Percentiles rank a stretch among this genome's conserved stretches.
phyloP scores from a whole-genome alignment of 2,888 invertebrate species.

The Rosalia funebris region DNA sequence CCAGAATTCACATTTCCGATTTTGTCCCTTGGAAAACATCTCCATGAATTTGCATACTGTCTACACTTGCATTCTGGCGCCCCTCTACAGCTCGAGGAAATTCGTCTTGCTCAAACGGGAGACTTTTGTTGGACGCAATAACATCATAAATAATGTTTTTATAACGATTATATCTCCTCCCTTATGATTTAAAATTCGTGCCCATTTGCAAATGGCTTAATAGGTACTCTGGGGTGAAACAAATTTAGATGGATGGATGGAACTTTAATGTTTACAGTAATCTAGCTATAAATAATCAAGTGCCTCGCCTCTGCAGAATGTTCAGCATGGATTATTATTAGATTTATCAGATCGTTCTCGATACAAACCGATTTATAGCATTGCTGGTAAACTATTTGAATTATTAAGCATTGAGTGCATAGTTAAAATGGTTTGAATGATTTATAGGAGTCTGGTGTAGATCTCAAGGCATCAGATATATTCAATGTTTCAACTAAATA shows the following conservation, averaged over 20 bases:
- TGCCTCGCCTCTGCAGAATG: conserved; percentile 29
- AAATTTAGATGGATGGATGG: conserved; percentile 24
- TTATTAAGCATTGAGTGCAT: conserved; percentile 12
- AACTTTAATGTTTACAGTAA: conserved; percentile 33
- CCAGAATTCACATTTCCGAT: neutral
- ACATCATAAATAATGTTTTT: conserved; percentile 20
- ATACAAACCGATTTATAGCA: conserved; percentile 19
- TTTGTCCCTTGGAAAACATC: neutral
- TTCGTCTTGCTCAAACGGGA: neutral
- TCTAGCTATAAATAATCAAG: conserved; percentile 38
- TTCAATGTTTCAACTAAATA: neutral
- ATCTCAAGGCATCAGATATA: neutral
- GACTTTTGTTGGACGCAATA: neutral
- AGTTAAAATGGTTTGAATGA: conserved; percentile 7
- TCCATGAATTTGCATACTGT: neutral
- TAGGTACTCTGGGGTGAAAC: conserved; percentile 13
- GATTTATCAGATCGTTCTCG: conserved; percentile 31
- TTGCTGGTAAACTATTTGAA: conserved; percentile 13
- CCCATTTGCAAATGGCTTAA: conserved; percentile 6
- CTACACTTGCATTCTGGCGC: neutral
- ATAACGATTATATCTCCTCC: neutral
- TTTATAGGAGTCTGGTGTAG: conserved; percentile 1
- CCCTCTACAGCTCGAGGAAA: neutral
- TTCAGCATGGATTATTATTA: conserved; percentile 32
- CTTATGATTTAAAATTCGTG: neutral